These are phyloP conservation scores for Varanus komodoensis DNA, from an alignment of 2,113 vertebrate genomes.

Conservation along the genomic window DNA sequence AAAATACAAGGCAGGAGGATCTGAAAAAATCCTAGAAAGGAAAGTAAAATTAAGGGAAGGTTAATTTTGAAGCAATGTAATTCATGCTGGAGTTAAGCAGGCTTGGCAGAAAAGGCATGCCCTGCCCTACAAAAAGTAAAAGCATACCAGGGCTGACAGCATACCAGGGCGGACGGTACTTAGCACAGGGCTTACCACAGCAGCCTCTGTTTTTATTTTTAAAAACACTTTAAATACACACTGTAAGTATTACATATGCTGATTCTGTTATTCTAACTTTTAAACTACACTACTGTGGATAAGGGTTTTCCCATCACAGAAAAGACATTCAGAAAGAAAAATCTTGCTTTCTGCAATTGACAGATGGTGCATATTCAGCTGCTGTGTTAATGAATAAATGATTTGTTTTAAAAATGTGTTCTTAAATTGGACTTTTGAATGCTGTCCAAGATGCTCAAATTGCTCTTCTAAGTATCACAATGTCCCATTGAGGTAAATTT, in stretches of 20 bases:
- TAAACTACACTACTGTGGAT: too few species aligned
- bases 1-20: too few species aligned
- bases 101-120: background rate
- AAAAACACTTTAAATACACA: too few species aligned
- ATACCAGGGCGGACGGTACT: too few species aligned
- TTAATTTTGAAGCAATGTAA: background rate
- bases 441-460: background rate
- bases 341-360: background rate
- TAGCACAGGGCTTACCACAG: too few species aligned
- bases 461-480: background rate
- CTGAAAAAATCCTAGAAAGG: conserved; percentile 13
- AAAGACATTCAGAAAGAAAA: background rate
- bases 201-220: too few species aligned
- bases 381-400: background rate
- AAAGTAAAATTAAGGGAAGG: background rate
- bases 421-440: background rate
- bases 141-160: too few species aligned
- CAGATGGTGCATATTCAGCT: background rate
- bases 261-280: too few species aligned
- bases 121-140: background rate
- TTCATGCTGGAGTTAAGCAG: background rate
- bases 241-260: too few species aligned
- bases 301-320: background rate
- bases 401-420: background rate
- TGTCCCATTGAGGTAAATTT: background rate